Base-by-base conservation (phyloP, 2,888 invertebrate genomes). In the Meteorus colon region DNA sequence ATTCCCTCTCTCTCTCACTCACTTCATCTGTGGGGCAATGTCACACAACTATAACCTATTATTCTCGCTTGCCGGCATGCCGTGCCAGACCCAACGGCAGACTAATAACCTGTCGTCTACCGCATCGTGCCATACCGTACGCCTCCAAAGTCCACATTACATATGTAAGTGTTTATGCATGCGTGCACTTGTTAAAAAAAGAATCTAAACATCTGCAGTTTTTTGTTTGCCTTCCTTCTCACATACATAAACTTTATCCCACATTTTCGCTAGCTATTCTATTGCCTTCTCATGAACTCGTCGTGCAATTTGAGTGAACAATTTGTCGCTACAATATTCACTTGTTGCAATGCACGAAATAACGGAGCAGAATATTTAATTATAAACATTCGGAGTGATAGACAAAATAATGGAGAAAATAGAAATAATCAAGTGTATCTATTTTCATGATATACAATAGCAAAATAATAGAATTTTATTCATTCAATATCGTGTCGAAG, bases 11-110 rank as follows among this genome's bases (percentile, higher is more conserved):
- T 41, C 63, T 45, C 84, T 84, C 84, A 82, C 84, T 84, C 83
- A 82, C 83, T 79, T 83, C 81, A 78, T 81, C 82, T 84, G 84
- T 85, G 84, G 86, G 86, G 85, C 86, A 86, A 86, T 86, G 86
- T 86, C 86, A 86, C 86, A 86, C 83, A 55, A 55, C 55, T 55
- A 85, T 85, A 84, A 81, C 81, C 86, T 84, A 86, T 86, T 86
- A 86, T 86, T 84, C 85, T 86, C 85, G 77, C 82, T 82, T 79
- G 81, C 80, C 79, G 77, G 55, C n/a, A 19, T 55, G 55, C 19
- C 78, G 79, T 74, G 80, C 83, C 83, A 86, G 86, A 86, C 86
- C 81, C 55, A 83, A 81, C 85, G 83, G 80, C 81, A 86, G 86
- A 87, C 86, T 86, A 87, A 86, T 87, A 86, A 86, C 85, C 82